Evolutionary conservation across 2,113 vertebrate species (phyloP).

Genomic region (Sceloporus tristichus): DNA sequence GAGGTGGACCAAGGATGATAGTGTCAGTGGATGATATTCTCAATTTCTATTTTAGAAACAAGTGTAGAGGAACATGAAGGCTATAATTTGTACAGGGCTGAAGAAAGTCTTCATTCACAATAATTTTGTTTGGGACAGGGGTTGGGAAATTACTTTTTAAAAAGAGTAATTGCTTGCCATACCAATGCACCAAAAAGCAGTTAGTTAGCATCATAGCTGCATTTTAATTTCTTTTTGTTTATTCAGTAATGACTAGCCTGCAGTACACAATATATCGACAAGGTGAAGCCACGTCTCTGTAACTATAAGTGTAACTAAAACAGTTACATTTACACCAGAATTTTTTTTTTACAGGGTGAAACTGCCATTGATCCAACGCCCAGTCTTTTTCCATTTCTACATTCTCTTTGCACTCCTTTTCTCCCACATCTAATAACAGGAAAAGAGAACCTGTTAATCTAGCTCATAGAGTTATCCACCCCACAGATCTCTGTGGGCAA

Average conservation of each 20-base stretch:
- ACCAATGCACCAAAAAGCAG: not conserved
- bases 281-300: not conserved
- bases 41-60: not conserved
- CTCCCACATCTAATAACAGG: not conserved
- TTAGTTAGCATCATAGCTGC: not conserved
- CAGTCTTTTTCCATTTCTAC: not conserved
- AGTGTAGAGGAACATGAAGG: not conserved
- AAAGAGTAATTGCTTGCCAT: not conserved
- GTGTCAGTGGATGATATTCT: fast-evolving
- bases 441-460: not conserved
- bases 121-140: not conserved
- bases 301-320: not conserved
- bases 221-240: not conserved
- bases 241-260: too few relatives aligned
- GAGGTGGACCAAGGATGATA: fast-evolving
- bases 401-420: not conserved
- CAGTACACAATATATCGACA: not conserved
- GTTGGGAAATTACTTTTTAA: not conserved
- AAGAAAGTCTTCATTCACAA: not conserved
- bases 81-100: not conserved
- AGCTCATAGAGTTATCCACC: too few relatives aligned
- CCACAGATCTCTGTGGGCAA: too few relatives aligned
- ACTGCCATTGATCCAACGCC: not conserved
- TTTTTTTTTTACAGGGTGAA: not conserved
- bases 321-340: not conserved